Evolutionary conservation across 2,113 vertebrate genomes (phyloP), one percentile per base, ranked within the genome.

Genomic region (Nerophis lumbriciformis): DNA sequence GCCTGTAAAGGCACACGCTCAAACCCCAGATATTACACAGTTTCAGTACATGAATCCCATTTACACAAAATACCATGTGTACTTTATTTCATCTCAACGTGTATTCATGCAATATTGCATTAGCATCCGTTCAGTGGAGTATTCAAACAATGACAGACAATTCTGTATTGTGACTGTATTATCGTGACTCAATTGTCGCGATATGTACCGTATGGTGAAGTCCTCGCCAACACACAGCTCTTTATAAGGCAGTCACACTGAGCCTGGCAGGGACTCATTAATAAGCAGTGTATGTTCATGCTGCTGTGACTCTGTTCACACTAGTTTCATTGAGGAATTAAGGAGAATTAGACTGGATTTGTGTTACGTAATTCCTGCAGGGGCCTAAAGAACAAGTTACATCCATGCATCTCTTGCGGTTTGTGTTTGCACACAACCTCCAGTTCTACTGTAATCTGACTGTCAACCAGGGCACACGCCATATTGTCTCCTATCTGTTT

Each of bases 241-340:
- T 38, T 8, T 15, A 37, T n/a, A 39, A 15, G 28, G 13, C 51
- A 9, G 28, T 56, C 5, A 5, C 16, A 52, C 57, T 57, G 47
- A 49, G 58, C 47, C 53, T 53, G 57, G 66, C 51, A 45, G 44
- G n/a, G 61, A 74, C 62, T 45, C 63, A 39, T 68, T 63, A 77
- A 66, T 71, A 59, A 42, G 49, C 37, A 42, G 28, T n/a, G 13
- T 59, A 35, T 66, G 47, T 51, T 36, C 7, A 39, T 60, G 39
- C 19, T 60, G 53, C 44, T 28, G 15, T 8, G 44, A 51, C 50
- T 66, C 62, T 66, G 38, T 35, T 42, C 48, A 61, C 48, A 51
- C 59, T 59, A 61, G 70, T 62, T 71, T 62, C 75, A 69, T 65
- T 73, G 53, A 70, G 60, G 21, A 74, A 81, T 81, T 81, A 81